Evolutionary conservation across 1,140 invertebrate genomes (phyloP).

Genomic region (Mercenaria mercenaria): DNA sequence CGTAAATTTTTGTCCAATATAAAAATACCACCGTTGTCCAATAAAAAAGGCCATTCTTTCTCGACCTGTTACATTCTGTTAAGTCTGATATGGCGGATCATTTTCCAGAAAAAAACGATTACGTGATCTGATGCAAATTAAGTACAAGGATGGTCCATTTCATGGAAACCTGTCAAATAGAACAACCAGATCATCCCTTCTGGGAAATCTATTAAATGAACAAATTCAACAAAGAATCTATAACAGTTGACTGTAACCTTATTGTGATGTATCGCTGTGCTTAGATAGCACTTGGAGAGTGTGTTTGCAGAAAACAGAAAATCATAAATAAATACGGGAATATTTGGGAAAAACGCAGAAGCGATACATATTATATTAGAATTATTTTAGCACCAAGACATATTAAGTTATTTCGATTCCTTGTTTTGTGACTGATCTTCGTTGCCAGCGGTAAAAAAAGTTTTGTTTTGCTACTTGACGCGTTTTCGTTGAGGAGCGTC

Average conservation of each 20-base stretch:
- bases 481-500: background rate
- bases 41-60: too few relatives aligned
- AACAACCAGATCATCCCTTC: background rate
- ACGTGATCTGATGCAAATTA: conserved; percentile 13
- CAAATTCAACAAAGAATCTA: conserved; percentile 36
- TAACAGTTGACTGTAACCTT: conserved; percentile 1
- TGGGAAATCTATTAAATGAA: conserved; percentile 40
- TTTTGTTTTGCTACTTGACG: background rate
- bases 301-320: background rate
- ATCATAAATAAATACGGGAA: too few relatives aligned
- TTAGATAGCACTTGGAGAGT: background rate
- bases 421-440: background rate
- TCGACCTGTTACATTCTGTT: too few relatives aligned
- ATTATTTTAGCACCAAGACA: too few relatives aligned
- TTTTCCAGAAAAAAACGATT: background rate
- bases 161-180: conserved; percentile 20
- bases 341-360: too few relatives aligned
- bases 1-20: too few relatives aligned
- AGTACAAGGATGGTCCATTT: conserved; percentile 25
- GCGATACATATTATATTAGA: too few relatives aligned
- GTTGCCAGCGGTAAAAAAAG: background rate
- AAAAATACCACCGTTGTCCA: too few relatives aligned
- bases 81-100: background rate
- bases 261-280: background rate
- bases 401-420: too few relatives aligned